Evolutionary conservation across 2,888 invertebrate genomes (phyloP).

Genomic region (Drosophila kokeensis): DNA sequence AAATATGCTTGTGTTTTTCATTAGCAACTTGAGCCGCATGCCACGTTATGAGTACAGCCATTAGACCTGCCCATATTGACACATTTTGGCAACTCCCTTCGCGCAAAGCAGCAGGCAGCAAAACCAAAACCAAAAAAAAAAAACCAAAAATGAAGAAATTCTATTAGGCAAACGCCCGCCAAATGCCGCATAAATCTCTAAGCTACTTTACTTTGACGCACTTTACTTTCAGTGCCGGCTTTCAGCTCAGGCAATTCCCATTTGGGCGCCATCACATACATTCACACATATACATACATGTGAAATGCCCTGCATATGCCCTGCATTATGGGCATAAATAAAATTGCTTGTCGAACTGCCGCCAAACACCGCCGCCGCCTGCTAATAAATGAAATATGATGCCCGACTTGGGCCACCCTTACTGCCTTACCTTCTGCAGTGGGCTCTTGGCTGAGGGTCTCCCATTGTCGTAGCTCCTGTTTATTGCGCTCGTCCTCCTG

Average conservation of each 20-base stretch:
- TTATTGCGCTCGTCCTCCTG: constrained; percentile 64
- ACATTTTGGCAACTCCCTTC: constrained; percentile 38
- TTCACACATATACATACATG: background rate
- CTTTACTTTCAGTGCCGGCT: constrained; percentile 42
- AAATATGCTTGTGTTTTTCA: constrained; percentile 23
- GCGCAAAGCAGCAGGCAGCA: background rate
- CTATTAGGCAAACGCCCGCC: constrained; percentile 64
- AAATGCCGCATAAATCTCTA: constrained; percentile 73
- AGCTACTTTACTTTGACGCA: constrained; percentile 73
- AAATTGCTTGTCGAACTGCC: constrained; percentile 66
- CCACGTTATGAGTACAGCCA: constrained; percentile 26
- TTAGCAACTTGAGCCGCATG: constrained; percentile 25
- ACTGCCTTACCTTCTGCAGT: constrained; percentile 6
- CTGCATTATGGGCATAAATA: constrained; percentile 83
- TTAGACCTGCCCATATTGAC: constrained; percentile 56
- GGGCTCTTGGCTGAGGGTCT: constrained; percentile 5
- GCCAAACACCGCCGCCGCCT: constrained; percentile 25
- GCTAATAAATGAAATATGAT: constrained; percentile 83
- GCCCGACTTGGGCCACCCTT: constrained; percentile 57
- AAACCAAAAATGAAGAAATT: constrained; percentile 34
- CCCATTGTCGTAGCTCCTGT: constrained; percentile 76
- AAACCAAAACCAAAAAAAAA: constrained; percentile 5
- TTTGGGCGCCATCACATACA: constrained; percentile 37
- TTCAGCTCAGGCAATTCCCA: constrained; percentile 33
- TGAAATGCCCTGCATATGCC: constrained; percentile 77